A percentile compares a stretch with the other conserved stretches of the same genome.
Conservation (phyloP, 2,797 vertebrate species). For the Eleutherodactylus coqui region DNA sequence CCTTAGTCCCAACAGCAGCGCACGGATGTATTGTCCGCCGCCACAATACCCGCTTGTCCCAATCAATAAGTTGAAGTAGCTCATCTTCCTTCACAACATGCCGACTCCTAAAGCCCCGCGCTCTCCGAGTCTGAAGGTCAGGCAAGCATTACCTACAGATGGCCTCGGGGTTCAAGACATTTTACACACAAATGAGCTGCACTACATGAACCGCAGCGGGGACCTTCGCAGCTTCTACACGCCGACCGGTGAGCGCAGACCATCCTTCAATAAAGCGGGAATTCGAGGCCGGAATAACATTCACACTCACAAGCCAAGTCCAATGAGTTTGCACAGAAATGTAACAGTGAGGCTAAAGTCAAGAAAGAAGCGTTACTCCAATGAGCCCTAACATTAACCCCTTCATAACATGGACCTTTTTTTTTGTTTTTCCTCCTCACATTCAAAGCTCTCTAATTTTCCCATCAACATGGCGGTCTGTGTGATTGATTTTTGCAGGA, state of each 20-base stretch:
- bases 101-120: background rate
- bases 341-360: background rate
- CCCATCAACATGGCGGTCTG: no score
- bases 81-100: constrained; percentile 53
- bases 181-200: constrained; percentile 47
- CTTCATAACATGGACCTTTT: no score
- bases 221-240: constrained; percentile 18
- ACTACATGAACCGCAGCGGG: constrained; percentile 18
- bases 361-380: no score
- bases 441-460: no score
- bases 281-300: background rate
- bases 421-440: no score
- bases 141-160: constrained; percentile 36
- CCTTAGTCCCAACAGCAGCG: background rate
- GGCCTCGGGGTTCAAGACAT: constrained; percentile 32
- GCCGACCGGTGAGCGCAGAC: constrained; percentile 19
- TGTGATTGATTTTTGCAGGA: no score
- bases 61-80: constrained; percentile 56
- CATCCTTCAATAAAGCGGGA: background rate
- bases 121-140: constrained; percentile 49
- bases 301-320: background rate
- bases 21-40: constrained; percentile 27
- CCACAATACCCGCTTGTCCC: constrained; percentile 49
- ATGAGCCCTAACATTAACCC: no score
- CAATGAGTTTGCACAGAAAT: background rate